Base-by-base conservation (phyloP, 2,797 vertebrate species). In the Siniperca scherzeri region DNA sequence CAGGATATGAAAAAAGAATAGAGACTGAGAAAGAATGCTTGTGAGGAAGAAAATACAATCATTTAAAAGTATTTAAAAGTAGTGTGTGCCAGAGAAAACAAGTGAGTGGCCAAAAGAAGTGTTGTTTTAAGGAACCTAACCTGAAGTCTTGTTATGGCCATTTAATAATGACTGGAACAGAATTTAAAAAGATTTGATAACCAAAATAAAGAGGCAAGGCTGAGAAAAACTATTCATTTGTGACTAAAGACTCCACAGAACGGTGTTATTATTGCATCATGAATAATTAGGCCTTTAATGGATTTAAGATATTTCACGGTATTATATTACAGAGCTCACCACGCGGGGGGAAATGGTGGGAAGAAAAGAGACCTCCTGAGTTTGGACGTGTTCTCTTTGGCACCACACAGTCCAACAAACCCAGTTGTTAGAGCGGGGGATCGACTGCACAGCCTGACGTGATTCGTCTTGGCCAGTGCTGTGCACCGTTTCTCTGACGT, bases 311-410 rank as follows among this genome's bases (percentile, higher is more conserved):
- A 36, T 62, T 77, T 59, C 14, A 70, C 42, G 19, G 46, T 11
- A 52, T 72, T 75, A 53, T 9, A 50, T 33, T 30, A 62, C 72
- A 59, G 77, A 76, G 33, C 53, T 71, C 36, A 12, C 38, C 52
- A 53, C 7, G 17, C 14, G 42, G 66, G 22, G 50, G 22, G 68
- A 67, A 25, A 53, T 46, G 73, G 48, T 14, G 44, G 30, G 46
- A 40, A 27, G 48, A 42, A 84, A 64, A 56, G 60, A 69, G 81
- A 66, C 30, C 57, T 57, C 82, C 27, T 81, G 74, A 78, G 79
- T 87, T 85, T 74, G 66, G 70, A 59, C 74, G 22, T 67, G 75
- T 81, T 86, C 74, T 74, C 14, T 59, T 55, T 83, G 84, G 83
- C 38, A 70, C 22, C 72, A 44, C 53, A n/a, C n/a, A 17, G 59